phyloP scores from a whole-genome alignment of 2,113 vertebrate genomes.

The rabbit (Oryctolagus cuniculus) region mOryCun1.1 NC_091432.1:231207001-231207500 shows the following conservation, averaged over 20 bases:
- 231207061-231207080: not conserved
- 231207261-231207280: not conserved
- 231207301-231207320: not conserved
- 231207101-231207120: not conserved
- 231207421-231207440: not conserved
- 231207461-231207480: not conserved
- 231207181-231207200: not conserved
- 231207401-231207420: not conserved
- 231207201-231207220: not conserved
- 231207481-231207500: slow-evolving; percentile 65
- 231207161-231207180: not conserved
- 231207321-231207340: slow-evolving; percentile 20
- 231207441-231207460: not conserved
- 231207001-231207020: too few species aligned
- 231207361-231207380: not conserved
- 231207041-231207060: not conserved
- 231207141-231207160: not conserved
- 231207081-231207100: not conserved
- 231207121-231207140: not conserved
- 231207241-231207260: not conserved
- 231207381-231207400: not conserved
- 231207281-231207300: not conserved
- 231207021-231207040: not conserved
- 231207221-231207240: not conserved
- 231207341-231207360: not conserved